phyloP scores from a whole-genome alignment of 2,888 invertebrate genomes.

The Papilio gigon region DNA sequence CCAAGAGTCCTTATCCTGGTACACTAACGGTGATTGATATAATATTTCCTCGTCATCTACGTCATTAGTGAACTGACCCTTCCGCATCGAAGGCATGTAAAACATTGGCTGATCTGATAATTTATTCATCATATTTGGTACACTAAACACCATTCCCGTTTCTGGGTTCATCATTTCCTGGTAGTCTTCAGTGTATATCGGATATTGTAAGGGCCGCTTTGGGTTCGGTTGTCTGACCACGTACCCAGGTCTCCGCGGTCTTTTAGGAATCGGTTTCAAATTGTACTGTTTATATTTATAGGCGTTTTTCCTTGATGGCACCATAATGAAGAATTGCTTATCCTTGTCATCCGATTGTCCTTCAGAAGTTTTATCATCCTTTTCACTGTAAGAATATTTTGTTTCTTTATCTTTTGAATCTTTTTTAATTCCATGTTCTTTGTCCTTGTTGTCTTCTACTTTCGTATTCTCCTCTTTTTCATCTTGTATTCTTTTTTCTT shows the following conservation, averaged over 20 bases:
- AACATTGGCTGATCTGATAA: not conserved
- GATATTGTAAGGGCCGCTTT: slow-evolving; percentile 4
- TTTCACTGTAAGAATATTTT: not conserved
- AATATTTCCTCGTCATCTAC: not conserved
- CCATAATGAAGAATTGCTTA: not conserved
- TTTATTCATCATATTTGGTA: not conserved
- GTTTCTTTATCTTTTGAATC: not conserved
- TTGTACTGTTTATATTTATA: not conserved
- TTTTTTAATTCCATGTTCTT: not conserved
- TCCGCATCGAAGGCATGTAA: not conserved
- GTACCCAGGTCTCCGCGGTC: not conserved
- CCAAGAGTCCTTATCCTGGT: not conserved
- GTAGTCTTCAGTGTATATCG: not conserved
- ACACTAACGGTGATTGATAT: not conserved
- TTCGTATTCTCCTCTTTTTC: not conserved
- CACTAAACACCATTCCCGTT: not conserved
- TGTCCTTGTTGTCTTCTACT: not conserved
- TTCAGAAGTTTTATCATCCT: slow-evolving; percentile 1
- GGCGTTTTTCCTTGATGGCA: slow-evolving; percentile 3
- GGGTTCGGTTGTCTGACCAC: slow-evolving; percentile 12
- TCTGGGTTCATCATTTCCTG: not conserved
- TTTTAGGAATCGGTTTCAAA: slow-evolving; percentile 8
- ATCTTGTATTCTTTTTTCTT: not conserved
- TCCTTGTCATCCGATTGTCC: not conserved
- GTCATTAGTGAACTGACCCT: not conserved